These are phyloP conservation scores for Andrena fulva DNA, from an alignment of 2,888 invertebrate species.

Conservation along the genomic window DNA sequence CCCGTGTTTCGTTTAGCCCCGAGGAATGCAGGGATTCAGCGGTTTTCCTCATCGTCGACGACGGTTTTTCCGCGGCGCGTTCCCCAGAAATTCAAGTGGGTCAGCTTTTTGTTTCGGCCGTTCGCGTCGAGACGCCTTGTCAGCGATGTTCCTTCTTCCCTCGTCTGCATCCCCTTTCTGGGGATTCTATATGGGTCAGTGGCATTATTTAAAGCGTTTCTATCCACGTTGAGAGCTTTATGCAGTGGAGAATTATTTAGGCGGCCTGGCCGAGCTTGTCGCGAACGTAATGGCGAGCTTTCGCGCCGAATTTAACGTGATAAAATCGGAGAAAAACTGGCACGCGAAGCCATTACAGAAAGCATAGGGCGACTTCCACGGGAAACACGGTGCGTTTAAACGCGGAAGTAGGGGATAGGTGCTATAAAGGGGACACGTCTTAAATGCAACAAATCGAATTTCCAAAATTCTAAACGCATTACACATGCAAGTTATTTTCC, in stretches of 20 bases:
- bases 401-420: too few species aligned
- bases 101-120: conserved; percentile 33
- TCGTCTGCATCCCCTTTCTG: neutral
- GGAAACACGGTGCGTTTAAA: too few species aligned
- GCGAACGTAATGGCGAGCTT: neutral
- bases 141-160: conserved; percentile 5
- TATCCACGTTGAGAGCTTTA: neutral
- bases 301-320: neutral
- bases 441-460: too few species aligned
- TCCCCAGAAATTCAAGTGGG: conserved; percentile 35
- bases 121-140: conserved; percentile 16
- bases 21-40: conserved; percentile 15
- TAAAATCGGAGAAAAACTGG: neutral
- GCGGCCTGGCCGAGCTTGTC: neutral
- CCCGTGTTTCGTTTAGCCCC: conserved; percentile 12
- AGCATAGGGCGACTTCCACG: neutral
- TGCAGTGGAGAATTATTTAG: neutral
- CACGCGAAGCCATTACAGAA: neutral
- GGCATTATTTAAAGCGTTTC: neutral
- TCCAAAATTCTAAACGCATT: too few species aligned
- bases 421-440: too few species aligned
- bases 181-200: conserved; percentile 11
- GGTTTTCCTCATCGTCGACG: conserved; percentile 11
- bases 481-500: too few species aligned
- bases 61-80: conserved; percentile 8